Evolutionary conservation across 2,113 vertebrate genomes (phyloP).

Genomic region (Carassius auratus): DNA sequence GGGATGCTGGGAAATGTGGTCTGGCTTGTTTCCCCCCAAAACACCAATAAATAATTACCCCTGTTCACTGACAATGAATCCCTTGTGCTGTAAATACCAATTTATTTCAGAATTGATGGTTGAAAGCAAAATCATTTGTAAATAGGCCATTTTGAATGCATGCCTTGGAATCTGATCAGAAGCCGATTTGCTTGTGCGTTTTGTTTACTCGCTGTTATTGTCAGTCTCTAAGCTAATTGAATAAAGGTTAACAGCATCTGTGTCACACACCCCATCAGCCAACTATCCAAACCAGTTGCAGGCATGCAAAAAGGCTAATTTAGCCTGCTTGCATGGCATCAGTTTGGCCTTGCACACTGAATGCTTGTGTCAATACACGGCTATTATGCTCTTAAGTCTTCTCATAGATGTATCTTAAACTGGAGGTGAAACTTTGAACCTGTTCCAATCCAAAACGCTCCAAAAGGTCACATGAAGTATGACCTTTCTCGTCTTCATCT

Average conservation of each 20-base stretch:
- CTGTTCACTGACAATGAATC: constrained; percentile 65
- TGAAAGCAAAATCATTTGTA: constrained; percentile 14
- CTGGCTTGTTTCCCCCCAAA: constrained; percentile 58
- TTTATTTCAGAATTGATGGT: not conserved
- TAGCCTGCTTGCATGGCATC: not conserved
- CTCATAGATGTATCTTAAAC: not conserved
- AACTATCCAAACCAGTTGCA: constrained; percentile 33
- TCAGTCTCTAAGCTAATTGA: constrained; percentile 10
- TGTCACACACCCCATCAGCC: constrained; percentile 5
- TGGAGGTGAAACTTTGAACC: not conserved
- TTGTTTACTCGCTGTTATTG: constrained; percentile 12
- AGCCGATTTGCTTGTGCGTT: not conserved
- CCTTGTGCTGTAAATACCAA: constrained; percentile 51
- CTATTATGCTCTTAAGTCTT: not conserved
- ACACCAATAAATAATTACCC: constrained; percentile 77
- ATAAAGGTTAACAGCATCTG: constrained; percentile 22
- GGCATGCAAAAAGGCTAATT: not conserved
- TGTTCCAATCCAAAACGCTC: not conserved
- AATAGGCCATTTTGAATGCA: not conserved
- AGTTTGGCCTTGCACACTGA: not conserved
- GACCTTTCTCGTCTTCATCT: not conserved
- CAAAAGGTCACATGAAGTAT: not conserved
- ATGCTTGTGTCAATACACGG: not conserved
- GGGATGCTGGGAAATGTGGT: constrained; percentile 70
- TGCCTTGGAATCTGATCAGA: constrained; percentile 26